phyloP scores from a whole-genome alignment of 2,797 vertebrate genomes.

The Scolopax bukidnonensis region DNA sequence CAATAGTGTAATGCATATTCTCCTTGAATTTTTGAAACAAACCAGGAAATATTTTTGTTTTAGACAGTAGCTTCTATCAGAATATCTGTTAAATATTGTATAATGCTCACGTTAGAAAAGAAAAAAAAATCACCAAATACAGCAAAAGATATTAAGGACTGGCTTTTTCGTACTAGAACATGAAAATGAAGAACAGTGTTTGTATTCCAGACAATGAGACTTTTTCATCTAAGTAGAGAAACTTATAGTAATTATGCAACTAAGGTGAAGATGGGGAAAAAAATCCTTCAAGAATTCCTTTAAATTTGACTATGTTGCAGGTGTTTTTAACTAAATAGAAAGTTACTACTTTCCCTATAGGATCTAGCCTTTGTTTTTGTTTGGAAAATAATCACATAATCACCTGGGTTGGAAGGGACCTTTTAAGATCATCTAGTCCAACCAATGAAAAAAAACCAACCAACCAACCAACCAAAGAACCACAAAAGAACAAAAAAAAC shows the following conservation, averaged over 20 bases:
- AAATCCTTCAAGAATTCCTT: not conserved
- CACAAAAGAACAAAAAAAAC: too few species aligned
- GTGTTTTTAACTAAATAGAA: not conserved
- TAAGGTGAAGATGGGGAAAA: not conserved
- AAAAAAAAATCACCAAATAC: not conserved
- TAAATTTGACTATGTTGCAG: not conserved
- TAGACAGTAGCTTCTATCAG: not conserved
- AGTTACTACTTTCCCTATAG: fast-evolving
- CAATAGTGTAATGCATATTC: not conserved
- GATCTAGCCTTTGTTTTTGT: not conserved
- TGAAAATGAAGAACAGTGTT: not conserved
- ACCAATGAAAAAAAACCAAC: too few species aligned
- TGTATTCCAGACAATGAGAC: not conserved
- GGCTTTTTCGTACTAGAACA: not conserved
- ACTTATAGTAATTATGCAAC: not conserved
- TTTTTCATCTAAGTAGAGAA: not conserved
- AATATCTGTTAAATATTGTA: not conserved
- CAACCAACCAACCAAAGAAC: too few species aligned
- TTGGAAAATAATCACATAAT: not conserved
- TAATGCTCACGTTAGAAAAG: not conserved
- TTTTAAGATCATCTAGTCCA: too few species aligned
- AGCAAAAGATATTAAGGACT: not conserved
- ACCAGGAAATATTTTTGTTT: not conserved
- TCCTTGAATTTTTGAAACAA: not conserved
- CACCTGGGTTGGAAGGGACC: too few species aligned